phyloP scores from a whole-genome alignment of 2,888 invertebrate genomes.

The Pterostichus niger region DNA sequence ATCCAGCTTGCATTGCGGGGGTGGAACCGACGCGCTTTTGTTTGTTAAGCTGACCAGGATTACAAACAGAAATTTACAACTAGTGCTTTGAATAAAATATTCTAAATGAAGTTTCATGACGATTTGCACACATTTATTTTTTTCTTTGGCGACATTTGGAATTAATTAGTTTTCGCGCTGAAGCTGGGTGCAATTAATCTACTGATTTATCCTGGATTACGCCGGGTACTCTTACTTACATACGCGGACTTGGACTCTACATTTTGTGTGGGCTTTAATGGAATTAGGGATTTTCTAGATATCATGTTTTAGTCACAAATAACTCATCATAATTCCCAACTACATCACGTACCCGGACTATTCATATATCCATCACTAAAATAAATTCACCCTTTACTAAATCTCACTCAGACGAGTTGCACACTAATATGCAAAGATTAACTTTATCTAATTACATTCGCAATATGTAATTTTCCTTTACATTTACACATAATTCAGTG shows the following conservation, averaged over 20 bases:
- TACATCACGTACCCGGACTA: constrained; percentile 25
- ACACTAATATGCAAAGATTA: too few species aligned
- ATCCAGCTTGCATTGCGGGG: too few species aligned
- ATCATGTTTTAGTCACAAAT: constrained; percentile 30
- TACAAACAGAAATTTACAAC: too few species aligned
- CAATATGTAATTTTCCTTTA: too few species aligned
- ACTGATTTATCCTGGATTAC: constrained; percentile 50
- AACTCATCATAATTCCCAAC: constrained; percentile 16
- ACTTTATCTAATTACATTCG: too few species aligned
- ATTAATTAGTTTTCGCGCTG: constrained; percentile 55
- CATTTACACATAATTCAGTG: too few species aligned
- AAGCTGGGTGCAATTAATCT: constrained; percentile 47
- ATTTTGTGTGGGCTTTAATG: constrained; percentile 5
- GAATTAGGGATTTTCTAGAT: constrained; percentile 41
- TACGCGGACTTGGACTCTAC: constrained; percentile 13
- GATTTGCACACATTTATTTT: background rate
- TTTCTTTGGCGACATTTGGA: background rate
- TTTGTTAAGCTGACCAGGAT: too few species aligned
- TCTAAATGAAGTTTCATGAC: too few species aligned
- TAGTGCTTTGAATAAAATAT: too few species aligned
- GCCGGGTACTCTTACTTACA: background rate
- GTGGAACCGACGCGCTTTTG: too few species aligned
- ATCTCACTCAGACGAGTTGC: too few species aligned
- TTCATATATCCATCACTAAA: background rate
- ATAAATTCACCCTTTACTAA: background rate